These are phyloP conservation scores for Plagodis dolabraria DNA, from an alignment of 2,888 invertebrate genomes.

Conservation along the genomic window DNA sequence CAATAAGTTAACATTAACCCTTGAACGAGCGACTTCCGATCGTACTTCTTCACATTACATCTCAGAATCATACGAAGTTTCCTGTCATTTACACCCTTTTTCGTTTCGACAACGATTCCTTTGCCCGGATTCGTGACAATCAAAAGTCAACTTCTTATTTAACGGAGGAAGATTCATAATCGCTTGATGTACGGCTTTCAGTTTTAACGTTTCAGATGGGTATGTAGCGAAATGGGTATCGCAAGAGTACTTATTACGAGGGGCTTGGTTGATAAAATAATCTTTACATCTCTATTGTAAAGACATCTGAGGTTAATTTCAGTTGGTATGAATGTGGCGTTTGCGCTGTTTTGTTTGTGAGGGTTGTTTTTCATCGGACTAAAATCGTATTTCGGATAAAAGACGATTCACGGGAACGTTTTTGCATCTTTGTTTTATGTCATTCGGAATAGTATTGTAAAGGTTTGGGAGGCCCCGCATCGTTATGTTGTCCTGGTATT, in stretches of 20 bases:
- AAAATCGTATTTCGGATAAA: slow-evolving; percentile 59
- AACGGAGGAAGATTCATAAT: slow-evolving; percentile 54
- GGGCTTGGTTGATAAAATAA: slow-evolving; percentile 36
- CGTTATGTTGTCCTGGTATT: slow-evolving; percentile 3
- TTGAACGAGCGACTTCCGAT: slow-evolving; percentile 41
- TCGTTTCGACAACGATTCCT: slow-evolving; percentile 21
- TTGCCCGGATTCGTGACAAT: slow-evolving; percentile 40
- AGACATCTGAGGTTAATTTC: slow-evolving; percentile 46
- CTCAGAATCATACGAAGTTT: slow-evolving; percentile 39
- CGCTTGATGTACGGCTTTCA: slow-evolving; percentile 43
- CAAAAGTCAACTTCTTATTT: slow-evolving; percentile 50
- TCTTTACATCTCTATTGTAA: slow-evolving; percentile 49
- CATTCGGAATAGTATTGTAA: slow-evolving; percentile 28
- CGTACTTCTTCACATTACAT: slow-evolving; percentile 43
- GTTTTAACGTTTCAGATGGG: slow-evolving; percentile 51
- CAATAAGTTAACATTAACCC: slow-evolving; percentile 55
- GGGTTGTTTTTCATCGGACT: slow-evolving; percentile 39
- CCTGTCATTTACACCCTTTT: slow-evolving; percentile 43
- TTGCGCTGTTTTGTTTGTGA: slow-evolving; percentile 39
- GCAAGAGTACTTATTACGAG: slow-evolving; percentile 51
- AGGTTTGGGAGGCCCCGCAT: background rate
- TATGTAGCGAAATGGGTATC: slow-evolving; percentile 46
- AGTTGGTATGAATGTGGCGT: slow-evolving; percentile 28
- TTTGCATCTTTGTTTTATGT: slow-evolving; percentile 51
- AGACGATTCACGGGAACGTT: slow-evolving; percentile 54